phyloP scores from a whole-genome alignment of 1,140 invertebrate species.

The Caerostris darwini region DNA sequence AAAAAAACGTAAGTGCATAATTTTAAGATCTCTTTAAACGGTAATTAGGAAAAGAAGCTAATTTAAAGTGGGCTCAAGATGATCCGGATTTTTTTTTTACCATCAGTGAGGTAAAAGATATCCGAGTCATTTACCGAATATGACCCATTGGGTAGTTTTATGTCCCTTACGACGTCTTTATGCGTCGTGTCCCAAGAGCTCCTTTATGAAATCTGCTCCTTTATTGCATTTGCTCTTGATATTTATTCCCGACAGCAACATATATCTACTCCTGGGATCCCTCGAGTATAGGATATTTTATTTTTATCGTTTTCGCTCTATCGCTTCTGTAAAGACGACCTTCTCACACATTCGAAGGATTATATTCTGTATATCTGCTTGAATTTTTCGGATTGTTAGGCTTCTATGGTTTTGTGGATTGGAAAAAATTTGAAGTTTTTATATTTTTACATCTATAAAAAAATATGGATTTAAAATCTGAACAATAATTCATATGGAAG shows the following conservation, averaged over 20 bases:
- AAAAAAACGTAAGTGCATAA: not conserved
- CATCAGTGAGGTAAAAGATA: not conserved
- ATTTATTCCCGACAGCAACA: conserved; percentile 26
- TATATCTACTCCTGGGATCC: conserved; percentile 14
- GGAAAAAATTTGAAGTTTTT: not conserved
- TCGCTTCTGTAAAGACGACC: not conserved
- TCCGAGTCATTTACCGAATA: conserved; percentile 36
- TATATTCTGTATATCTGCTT: not conserved
- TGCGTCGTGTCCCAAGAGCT: conserved; percentile 23
- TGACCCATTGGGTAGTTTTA: conserved; percentile 32
- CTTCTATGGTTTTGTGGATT: not conserved
- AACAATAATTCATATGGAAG: too few relatives aligned
- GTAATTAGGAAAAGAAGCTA: conserved; percentile 5
- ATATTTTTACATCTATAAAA: too few relatives aligned
- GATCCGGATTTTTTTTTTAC: not conserved
- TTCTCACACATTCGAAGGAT: not conserved
- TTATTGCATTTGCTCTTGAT: conserved; percentile 35
- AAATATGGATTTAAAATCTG: too few relatives aligned
- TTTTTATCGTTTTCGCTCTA: not conserved
- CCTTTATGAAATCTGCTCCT: conserved; percentile 33
- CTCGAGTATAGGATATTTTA: not conserved
- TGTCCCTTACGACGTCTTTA: conserved; percentile 30
- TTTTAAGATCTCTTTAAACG: conserved; percentile 11
- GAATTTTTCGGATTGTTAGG: not conserved
- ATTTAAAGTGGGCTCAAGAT: not conserved